Base-by-base conservation (phyloP, 2,888 invertebrate species). In the Odontomyia ornata region DNA sequence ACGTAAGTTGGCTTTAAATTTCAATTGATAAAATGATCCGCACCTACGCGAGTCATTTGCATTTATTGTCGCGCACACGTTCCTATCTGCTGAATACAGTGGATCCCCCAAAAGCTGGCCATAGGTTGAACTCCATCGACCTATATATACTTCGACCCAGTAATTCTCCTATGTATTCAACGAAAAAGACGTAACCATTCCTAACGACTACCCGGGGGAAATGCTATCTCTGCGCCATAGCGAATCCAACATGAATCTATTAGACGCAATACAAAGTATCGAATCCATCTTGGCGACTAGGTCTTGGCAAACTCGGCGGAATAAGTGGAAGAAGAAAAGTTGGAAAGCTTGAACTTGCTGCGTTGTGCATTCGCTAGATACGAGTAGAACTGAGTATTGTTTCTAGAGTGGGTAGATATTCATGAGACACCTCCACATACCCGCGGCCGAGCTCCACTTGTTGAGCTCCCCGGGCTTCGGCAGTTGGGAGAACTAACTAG, bases 381-480 rank as follows among this genome's bases (percentile, higher is more conserved):
- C 5, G 36, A 36, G n/a, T 60, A 25, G 18, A 25, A 28, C 30
- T 30, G 15, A 64, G 64, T 18, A 64, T 64, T 64, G 46, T 69
- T 46, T 69, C 23, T 69, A 69, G 30, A 46, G 11, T 13, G 5
- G 25, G 7, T 25, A 25, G 60, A 47, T 47, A 47, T 67, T 43
- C 67, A 23, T 52, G 28, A 71, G 28, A 72, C 30, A 72, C 56
- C 57, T 72, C 72, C 72, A 72, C 72, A 71, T n/a, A 46, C 25
- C 28, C 28, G 25, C 46, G 15, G 36, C 3, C 15, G 4, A 18
- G 15, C n/a, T 52, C 36, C 43, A 65, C 65, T 36, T 65, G 30
- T 36, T 43, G 15, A 36, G 65, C 18, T 65, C 21, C 21, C 4
- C 36, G 36, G n/a, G 36, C 36, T 36, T 9, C 36, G 9, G 36